Percentiles rank a stretch among this genome's conserved stretches.
phyloP scores from a whole-genome alignment of 2,797 vertebrate genomes.

The Lepus oiostolus region DNA sequence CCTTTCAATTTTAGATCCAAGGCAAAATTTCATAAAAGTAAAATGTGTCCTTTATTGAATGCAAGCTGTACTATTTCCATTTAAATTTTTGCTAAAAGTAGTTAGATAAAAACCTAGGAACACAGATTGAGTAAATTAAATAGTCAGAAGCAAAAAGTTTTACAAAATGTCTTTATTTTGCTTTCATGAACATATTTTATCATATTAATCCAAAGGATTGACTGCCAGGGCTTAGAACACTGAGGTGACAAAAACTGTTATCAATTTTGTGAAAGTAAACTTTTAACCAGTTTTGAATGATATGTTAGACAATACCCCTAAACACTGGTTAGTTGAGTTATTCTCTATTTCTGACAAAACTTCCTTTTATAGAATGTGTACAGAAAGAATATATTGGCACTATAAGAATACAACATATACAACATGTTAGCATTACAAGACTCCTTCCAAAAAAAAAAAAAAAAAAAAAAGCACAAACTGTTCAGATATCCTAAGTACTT shows the following conservation, averaged over 20 bases:
- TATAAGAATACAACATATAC: neutral
- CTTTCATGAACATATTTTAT: slow-evolving; percentile 38
- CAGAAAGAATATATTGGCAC: slow-evolving; percentile 17
- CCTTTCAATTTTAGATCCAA: neutral
- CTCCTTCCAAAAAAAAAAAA: neutral
- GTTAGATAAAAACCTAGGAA: neutral
- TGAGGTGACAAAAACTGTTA: slow-evolving; percentile 29
- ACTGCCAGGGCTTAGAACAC: neutral
- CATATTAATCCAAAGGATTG: neutral
- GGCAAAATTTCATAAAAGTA: slow-evolving; percentile 4
- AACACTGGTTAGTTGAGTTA: neutral
- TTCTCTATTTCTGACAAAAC: neutral
- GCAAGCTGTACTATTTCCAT: neutral
- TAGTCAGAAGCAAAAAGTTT: slow-evolving; percentile 15
- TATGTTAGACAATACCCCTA: neutral
- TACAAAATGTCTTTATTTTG: slow-evolving; percentile 14
- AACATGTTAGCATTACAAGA: neutral
- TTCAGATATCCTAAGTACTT: neutral
- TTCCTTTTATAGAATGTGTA: neutral
- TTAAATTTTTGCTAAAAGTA: neutral
- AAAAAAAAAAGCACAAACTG: neutral
- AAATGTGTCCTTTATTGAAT: slow-evolving; percentile 30
- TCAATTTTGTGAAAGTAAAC: slow-evolving; percentile 1
- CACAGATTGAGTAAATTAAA: slow-evolving; percentile 9
- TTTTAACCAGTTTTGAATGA: neutral